Evolutionary conservation across 2,888 invertebrate species (phyloP).

Genomic region (Brachyopa scutellaris): DNA sequence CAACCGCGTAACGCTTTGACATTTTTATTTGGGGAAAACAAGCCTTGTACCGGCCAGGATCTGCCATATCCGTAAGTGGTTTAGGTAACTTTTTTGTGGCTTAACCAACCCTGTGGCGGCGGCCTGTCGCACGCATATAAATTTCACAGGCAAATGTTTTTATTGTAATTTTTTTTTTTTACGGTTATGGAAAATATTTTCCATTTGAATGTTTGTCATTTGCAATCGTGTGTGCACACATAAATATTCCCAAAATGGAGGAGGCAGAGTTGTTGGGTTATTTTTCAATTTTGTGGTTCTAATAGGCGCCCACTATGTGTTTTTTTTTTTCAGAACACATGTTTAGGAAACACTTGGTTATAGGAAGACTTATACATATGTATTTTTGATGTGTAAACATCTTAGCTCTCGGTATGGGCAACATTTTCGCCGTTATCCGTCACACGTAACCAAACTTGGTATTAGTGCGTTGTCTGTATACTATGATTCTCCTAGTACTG

Average conservation of each 20-base stretch:
- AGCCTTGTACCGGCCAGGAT: background rate
- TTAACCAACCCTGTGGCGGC: conserved; percentile 7
- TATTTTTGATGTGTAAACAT: too few species aligned
- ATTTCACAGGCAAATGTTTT: conserved; percentile 7
- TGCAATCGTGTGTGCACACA: background rate
- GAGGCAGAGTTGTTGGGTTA: background rate
- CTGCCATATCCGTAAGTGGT: conserved; percentile 18
- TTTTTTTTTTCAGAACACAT: background rate
- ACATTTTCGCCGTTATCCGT: too few species aligned
- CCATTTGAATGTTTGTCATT: conserved; percentile 21
- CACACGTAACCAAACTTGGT: too few species aligned
- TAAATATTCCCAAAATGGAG: too few species aligned
- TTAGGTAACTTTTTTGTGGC: conserved; percentile 58
- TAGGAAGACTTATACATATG: too few species aligned
- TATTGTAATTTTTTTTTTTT: conserved; percentile 13
- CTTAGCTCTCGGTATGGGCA: too few species aligned
- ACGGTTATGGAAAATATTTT: conserved; percentile 50
- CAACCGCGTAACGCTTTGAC: conserved; percentile 45
- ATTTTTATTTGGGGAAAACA: conserved; percentile 38
- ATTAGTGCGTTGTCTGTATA: too few species aligned
- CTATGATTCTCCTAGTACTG: too few species aligned
- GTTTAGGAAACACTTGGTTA: too few species aligned
- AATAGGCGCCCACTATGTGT: background rate
- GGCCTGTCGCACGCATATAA: conserved; percentile 22
- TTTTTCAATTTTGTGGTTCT: conserved; percentile 30